Conservation (phyloP, 1,140 invertebrate genomes). For the Drosophila miranda region DNA sequence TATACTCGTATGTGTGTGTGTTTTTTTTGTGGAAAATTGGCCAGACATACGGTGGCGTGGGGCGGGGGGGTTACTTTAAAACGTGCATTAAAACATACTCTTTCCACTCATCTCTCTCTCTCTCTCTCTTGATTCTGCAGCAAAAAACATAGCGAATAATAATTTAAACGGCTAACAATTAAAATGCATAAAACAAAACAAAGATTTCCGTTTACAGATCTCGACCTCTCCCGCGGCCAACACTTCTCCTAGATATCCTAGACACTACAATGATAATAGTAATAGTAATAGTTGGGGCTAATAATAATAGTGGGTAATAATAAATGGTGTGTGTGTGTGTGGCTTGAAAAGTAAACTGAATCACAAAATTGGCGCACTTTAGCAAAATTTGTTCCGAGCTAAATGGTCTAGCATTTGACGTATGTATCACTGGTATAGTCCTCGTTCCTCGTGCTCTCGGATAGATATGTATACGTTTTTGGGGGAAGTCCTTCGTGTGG, state of each 20-base stretch:
- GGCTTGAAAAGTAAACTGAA: constrained; percentile 60
- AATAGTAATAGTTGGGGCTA: constrained; percentile 35
- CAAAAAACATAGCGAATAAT: constrained; percentile 41
- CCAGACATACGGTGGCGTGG: not conserved
- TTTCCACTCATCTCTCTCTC: constrained; percentile 17
- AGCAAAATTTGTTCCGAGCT: constrained; percentile 60
- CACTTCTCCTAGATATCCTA: constrained; percentile 43
- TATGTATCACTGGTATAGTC: constrained; percentile 69
- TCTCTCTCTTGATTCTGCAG: constrained; percentile 36
- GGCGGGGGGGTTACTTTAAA: constrained; percentile 38
- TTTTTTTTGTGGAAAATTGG: constrained; percentile 29
- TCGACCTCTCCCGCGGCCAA: not conserved
- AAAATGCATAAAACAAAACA: constrained; percentile 79
- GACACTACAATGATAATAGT: constrained; percentile 33
- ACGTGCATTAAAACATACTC: constrained; percentile 69
- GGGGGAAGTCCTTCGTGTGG: not conserved
- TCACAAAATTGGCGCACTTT: constrained; percentile 70
- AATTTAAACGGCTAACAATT: constrained; percentile 75
- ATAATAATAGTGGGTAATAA: constrained; percentile 35
- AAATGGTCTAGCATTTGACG: constrained; percentile 13
- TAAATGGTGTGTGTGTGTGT: constrained; percentile 50
- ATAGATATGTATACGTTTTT: constrained; percentile 2
- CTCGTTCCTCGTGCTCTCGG: constrained; percentile 19
- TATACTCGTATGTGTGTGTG: constrained; percentile 22
- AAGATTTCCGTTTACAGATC: constrained; percentile 57